Evolutionary conservation across 1,140 invertebrate species (phyloP), one percentile per base, ranked within the genome.

Genomic region (Cydia amplana): DNA sequence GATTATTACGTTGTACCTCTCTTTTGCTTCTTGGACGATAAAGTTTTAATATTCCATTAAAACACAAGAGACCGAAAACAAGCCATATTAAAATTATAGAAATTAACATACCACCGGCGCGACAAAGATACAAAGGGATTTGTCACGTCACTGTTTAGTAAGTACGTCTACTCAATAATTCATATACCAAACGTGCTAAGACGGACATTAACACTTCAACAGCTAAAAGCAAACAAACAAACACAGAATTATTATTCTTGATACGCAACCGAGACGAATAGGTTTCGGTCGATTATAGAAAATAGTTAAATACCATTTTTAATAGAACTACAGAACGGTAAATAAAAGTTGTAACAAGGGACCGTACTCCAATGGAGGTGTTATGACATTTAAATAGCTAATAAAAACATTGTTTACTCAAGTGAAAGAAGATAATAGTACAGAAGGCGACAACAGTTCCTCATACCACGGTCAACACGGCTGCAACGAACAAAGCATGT

Each of bases 161-260:
- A 75, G 74, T 76, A 79, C 73, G 76, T 80, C 83, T 88, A 82
- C 84, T 89, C 85, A 91, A 89, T 91, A 89, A 91, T 91, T 89
- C 89, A 91, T 91, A 88, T 81, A 80, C 78, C 80, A 79, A 82
- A 88, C 87, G 89, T 91, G 89, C 85, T 79, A 86, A 87, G 87
- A 86, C 83, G 87, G 73, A 77, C 82, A 87, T 91, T 88, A 88
- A 88, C 88, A 88, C 86, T 84, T 85, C 79, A 78, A 85, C 83
- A 85, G 78, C 73, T 75, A 25, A 60, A 32, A 51, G 43, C 77
- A 78, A 80, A 83, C 85, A 87, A 85, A 89, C 87, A 88, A 84
- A 86, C 84, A 79, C 36, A 78, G 74, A 75, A 79, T 90, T 83
- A 80, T 77, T 86, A 90, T 90, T 88, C 87, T 78, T 75, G 77